A percentile compares a stretch with the other conserved stretches of the same genome.
Evolutionary conservation across 2,888 invertebrate species (phyloP).

Genomic region (Andrena bucephala): DNA sequence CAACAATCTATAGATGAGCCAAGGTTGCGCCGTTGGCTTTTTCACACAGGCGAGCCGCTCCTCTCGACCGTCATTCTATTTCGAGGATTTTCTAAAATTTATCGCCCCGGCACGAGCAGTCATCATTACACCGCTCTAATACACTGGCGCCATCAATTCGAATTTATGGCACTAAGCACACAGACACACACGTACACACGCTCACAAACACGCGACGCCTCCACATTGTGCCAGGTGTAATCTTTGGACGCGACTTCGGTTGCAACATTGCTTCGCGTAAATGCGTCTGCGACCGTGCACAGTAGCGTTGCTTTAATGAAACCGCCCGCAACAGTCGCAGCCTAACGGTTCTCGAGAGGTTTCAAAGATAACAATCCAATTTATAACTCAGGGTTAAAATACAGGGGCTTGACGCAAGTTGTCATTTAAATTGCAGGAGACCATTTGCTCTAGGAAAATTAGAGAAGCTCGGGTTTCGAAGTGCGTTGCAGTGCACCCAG

Average conservation of each 20-base stretch:
- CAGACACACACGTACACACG: neutral
- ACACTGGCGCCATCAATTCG: slow-evolving; percentile 50
- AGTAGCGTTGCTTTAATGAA: neutral
- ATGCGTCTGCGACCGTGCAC: slow-evolving; percentile 8
- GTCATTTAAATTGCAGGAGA: too few species aligned
- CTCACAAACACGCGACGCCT: neutral
- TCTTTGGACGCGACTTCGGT: slow-evolving; percentile 13
- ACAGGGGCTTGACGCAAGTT: too few species aligned
- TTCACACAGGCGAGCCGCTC: slow-evolving; percentile 50
- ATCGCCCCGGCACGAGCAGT: slow-evolving; percentile 41
- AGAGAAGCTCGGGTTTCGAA: neutral
- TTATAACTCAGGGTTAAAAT: too few species aligned
- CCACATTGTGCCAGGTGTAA: slow-evolving; percentile 2
- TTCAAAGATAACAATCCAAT: too few species aligned
- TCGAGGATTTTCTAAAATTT: slow-evolving; percentile 72
- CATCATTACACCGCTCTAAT: slow-evolving; percentile 45
- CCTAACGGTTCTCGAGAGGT: neutral
- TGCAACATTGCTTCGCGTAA: slow-evolving; percentile 29
- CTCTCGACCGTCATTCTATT: slow-evolving; percentile 62
- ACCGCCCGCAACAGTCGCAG: neutral
- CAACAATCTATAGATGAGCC: slow-evolving; percentile 65
- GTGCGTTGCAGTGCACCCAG: neutral
- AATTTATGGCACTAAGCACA: slow-evolving; percentile 26
- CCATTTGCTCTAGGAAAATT: neutral
- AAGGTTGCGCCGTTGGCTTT: slow-evolving; percentile 72